Percentiles rank a stretch among this genome's conserved stretches.
Conservation (phyloP, 2,113 vertebrate genomes). For the Colossoma macropomum region DNA sequence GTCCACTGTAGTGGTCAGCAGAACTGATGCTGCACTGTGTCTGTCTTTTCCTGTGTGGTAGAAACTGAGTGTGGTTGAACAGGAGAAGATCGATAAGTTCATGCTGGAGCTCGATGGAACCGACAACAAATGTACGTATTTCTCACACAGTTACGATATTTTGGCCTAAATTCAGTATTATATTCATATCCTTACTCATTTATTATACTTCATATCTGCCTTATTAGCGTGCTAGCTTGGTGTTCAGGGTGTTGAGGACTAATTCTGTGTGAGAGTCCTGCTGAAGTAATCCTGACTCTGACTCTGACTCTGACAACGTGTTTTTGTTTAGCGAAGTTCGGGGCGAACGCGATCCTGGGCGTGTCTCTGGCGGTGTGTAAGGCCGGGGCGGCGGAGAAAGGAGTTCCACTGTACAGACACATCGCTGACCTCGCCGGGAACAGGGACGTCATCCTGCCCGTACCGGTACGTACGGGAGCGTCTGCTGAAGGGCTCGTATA, state of each 20-base stretch:
- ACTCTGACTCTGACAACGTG: background rate
- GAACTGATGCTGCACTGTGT: background rate
- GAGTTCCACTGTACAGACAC: slow-evolving; percentile 88
- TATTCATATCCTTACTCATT: no score
- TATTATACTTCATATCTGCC: no score
- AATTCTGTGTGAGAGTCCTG: background rate
- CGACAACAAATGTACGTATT: slow-evolving; percentile 86
- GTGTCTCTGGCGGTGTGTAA: slow-evolving; percentile 90
- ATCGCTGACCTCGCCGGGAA: slow-evolving; percentile 89
- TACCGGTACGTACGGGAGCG: slow-evolving; percentile 79
- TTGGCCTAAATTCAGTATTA: no score
- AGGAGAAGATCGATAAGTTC: slow-evolving; percentile 90
- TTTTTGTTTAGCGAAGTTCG: slow-evolving; percentile 81
- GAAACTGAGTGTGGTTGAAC: slow-evolving; percentile 88
- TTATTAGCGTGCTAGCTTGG: no score
- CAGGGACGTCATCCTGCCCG: slow-evolving; percentile 85
- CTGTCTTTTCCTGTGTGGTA: slow-evolving; percentile 53
- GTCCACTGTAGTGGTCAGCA: background rate
- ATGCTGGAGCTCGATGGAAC: slow-evolving; percentile 90
- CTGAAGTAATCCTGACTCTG: background rate
- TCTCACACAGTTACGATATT: background rate
- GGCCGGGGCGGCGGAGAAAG: slow-evolving; percentile 88
- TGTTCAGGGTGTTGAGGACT: background rate
- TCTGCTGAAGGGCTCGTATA: no score
- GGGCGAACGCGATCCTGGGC: slow-evolving; percentile 89